A percentile compares a stretch with the other conserved stretches of the same genome.
These are phyloP conservation scores for Venustaconcha ellipsiformis DNA, from an alignment of 1,140 invertebrate genomes.

Conservation along the genomic window DNA sequence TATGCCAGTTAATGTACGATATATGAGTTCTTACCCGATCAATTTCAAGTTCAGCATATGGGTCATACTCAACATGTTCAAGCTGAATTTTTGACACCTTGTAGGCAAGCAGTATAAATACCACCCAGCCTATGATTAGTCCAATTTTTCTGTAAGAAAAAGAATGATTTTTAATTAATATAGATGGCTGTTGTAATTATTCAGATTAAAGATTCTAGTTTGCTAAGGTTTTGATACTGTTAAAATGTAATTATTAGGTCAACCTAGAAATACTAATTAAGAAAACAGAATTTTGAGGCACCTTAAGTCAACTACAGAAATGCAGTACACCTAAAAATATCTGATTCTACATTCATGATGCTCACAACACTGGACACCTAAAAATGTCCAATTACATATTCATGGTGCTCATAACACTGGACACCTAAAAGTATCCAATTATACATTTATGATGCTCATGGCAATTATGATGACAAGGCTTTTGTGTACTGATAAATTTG, in stretches of 20 bases:
- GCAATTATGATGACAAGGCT: too few species aligned
- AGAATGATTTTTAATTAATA: conserved; percentile 9
- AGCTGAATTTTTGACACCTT: conserved; percentile 98
- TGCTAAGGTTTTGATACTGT: background rate
- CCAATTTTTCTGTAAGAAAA: conserved; percentile 74
- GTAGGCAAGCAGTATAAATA: conserved; percentile 89
- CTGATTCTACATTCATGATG: too few species aligned
- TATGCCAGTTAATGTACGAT: background rate
- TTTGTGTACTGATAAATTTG: too few species aligned
- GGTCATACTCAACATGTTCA: conserved; percentile 98
- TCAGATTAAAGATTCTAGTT: conserved; percentile 3
- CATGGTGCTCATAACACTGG: too few species aligned
- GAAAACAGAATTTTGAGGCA: background rate
- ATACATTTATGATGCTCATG: too few species aligned
- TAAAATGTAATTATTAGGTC: background rate
- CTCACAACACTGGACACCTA: too few species aligned
- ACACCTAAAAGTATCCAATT: too few species aligned
- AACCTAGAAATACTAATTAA: background rate
- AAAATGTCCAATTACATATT: too few species aligned
- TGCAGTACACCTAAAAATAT: too few species aligned
- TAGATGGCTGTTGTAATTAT: too few species aligned
- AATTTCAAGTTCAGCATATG: conserved; percentile 95
- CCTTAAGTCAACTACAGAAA: background rate
- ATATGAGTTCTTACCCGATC: conserved; percentile 76
- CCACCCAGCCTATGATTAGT: conserved; percentile 88